Conservation (phyloP, 2,113 vertebrate species). For the Hippolais icterina region DNA sequence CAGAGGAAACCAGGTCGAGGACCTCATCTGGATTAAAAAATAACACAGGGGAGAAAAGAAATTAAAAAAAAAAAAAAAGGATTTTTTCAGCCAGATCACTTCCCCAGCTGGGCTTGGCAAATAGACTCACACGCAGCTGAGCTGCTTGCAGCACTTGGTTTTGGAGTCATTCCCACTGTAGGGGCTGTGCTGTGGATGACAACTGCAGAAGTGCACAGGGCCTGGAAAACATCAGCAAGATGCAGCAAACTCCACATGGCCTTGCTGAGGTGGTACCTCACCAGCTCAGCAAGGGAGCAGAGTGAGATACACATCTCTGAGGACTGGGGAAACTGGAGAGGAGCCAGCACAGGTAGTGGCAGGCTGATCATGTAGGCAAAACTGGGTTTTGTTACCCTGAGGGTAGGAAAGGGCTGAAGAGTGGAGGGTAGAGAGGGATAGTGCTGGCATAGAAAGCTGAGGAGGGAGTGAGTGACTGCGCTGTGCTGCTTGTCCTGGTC, state of each 20-base stretch:
- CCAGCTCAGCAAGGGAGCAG: no score
- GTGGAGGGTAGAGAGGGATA: neutral
- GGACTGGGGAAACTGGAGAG: neutral
- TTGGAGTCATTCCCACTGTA: neutral
- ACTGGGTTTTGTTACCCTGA: neutral
- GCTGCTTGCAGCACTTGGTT: accelerated
- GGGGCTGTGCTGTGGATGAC: neutral
- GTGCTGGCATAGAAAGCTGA: neutral
- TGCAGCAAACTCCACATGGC: neutral
- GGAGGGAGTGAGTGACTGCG: neutral
- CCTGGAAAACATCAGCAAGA: neutral
- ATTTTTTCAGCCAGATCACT: neutral
- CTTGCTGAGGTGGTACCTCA: neutral
- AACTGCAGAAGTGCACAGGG: neutral
- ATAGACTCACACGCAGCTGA: neutral
- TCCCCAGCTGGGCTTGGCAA: neutral
- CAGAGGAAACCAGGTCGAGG: neutral
- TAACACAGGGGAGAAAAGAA: neutral
- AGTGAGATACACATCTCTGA: neutral
- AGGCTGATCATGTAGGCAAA: neutral
- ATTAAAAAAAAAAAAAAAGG: neutral
- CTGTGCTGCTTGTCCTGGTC: neutral
- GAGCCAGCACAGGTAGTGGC: neutral
- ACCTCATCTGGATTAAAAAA: slow-evolving; percentile 1
- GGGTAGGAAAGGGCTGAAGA: neutral